Conservation (phyloP, 2,113 vertebrate species). For the Pachyramphus minor region DNA sequence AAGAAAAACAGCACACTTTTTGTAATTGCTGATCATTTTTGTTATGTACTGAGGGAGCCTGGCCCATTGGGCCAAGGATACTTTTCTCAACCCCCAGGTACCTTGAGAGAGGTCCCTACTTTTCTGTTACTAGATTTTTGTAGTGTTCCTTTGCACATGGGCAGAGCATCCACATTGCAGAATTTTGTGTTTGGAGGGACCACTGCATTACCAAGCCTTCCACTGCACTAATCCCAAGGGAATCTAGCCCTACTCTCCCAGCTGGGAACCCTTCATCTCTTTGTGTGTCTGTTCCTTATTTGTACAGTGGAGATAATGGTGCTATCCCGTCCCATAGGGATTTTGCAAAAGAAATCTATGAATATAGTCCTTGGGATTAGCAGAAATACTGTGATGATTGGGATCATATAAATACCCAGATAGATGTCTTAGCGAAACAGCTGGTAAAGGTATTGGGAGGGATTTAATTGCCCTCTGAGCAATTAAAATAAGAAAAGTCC, state of each 20-base stretch:
- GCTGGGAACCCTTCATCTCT: background rate
- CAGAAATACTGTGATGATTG: background rate
- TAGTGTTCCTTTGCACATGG: background rate
- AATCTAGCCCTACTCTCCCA: background rate
- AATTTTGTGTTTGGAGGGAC: background rate
- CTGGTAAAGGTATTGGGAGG: background rate
- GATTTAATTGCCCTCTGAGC: constrained; percentile 29
- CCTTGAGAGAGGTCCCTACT: background rate
- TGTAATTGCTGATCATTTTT: background rate
- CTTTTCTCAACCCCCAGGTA: background rate
- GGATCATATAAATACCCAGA: background rate
- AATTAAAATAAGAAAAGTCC: constrained; percentile 34
- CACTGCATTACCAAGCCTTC: background rate
- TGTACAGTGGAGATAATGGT: background rate
- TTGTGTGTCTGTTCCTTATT: background rate
- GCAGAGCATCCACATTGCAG: background rate
- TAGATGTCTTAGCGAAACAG: constrained; percentile 9
- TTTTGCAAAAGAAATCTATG: background rate
- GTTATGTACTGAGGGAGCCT: background rate
- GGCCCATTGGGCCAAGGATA: background rate
- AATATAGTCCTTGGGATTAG: constrained; percentile 19
- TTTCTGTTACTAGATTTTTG: background rate
- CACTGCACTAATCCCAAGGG: background rate
- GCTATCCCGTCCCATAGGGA: background rate
- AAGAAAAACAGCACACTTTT: background rate